Conservation (phyloP, 2,113 vertebrate genomes). For the Boleophthalmus pectinirostris region DNA sequence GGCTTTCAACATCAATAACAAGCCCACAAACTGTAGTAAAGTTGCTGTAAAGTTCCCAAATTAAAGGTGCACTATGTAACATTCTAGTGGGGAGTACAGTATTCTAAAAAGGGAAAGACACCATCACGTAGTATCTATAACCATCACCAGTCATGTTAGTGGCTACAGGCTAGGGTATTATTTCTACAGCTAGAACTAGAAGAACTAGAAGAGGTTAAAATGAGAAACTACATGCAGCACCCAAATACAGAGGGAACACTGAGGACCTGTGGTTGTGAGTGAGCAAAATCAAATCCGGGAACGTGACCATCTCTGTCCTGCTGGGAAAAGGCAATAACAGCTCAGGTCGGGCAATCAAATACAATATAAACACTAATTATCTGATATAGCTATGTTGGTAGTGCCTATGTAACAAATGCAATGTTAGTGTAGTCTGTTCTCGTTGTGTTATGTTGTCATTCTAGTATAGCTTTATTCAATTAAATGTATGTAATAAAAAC, state of each 20-base stretch:
- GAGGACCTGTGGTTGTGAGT: slow-evolving; percentile 72
- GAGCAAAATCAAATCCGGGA: slow-evolving; percentile 86
- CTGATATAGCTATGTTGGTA: not conserved
- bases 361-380: not conserved
- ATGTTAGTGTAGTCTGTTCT: not conserved
- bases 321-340: slow-evolving; percentile 69
- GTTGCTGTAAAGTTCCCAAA: too few species aligned
- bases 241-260: slow-evolving; percentile 43
- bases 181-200: slow-evolving; percentile 18
- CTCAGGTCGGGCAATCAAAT: slow-evolving; percentile 25
- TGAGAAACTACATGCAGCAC: slow-evolving; percentile 61
- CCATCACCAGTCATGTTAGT: not conserved
- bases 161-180: slow-evolving; percentile 1
- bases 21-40: too few species aligned
- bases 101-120: not conserved
- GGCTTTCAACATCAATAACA: too few species aligned
- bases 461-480: too few species aligned
- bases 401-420: not conserved
- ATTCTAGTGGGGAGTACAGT: not conserved
- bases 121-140: slow-evolving; percentile 2
- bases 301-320: slow-evolving; percentile 90
- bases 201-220: slow-evolving; percentile 34
- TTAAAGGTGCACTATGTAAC: too few species aligned
- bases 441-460: not conserved
- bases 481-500: too few species aligned